These are phyloP conservation scores for Coracias cyanogaster DNA, from an alignment of 2,797 vertebrate genomes.

Conservation along the genomic window DNA sequence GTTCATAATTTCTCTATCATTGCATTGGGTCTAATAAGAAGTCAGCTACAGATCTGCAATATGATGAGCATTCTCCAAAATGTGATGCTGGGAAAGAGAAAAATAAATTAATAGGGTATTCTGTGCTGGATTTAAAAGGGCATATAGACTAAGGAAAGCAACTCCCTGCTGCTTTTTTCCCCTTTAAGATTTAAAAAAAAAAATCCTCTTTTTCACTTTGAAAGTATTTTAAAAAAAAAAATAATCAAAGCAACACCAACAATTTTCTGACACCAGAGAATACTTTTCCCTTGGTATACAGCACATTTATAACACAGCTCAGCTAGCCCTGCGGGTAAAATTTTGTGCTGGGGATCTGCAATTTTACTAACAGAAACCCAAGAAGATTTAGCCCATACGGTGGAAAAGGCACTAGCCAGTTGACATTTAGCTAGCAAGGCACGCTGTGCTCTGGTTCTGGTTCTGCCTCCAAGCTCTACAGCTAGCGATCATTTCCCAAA, in stretches of 20 bases:
- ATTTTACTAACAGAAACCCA: conserved; percentile 11
- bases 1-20: not conserved
- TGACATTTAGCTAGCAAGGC: not conserved
- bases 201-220: conserved; percentile 71
- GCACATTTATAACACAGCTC: conserved; percentile 45
- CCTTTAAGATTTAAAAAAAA: conserved; percentile 65
- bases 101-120: conserved; percentile 63
- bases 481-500: not conserved
- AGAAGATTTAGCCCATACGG: not conserved
- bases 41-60: not conserved
- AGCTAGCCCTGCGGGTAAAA: not conserved
- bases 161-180: conserved; percentile 68
- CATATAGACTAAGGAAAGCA: conserved; percentile 34
- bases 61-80: not conserved
- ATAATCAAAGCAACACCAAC: conserved; percentile 72
- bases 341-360: not conserved
- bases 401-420: not conserved
- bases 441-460: not conserved
- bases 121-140: conserved; percentile 60
- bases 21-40: not conserved
- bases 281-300: conserved; percentile 43
- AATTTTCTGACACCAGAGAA: conserved; percentile 64
- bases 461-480: not conserved
- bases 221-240: conserved; percentile 74
- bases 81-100: not conserved